Evolutionary conservation across 30 jellyfish, hydroid and myxozoan species (phyloP).

Genomic region (Hydra vulgaris): DNA sequence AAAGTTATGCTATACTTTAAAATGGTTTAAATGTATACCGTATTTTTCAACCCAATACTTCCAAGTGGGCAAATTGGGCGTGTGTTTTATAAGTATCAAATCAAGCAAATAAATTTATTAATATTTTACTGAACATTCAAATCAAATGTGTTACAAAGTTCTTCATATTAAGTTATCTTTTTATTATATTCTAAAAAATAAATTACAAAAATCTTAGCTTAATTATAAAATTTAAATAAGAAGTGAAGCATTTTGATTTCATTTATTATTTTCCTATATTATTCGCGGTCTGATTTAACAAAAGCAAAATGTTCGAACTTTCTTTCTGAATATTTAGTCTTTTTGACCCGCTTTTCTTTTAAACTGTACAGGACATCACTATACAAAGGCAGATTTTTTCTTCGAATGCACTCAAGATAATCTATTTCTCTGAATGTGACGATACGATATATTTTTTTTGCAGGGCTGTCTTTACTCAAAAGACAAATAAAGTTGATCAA

Average conservation of each 20-base stretch:
- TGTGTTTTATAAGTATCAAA: too few species aligned
- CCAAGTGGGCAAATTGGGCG: too few species aligned
- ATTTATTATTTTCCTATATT: neutral
- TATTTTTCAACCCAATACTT: too few species aligned
- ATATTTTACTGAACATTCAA: too few species aligned
- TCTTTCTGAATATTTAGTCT: neutral
- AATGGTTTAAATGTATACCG: too few species aligned
- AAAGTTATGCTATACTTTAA: too few species aligned
- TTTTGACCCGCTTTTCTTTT: neutral
- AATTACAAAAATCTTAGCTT: too few species aligned
- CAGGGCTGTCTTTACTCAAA: neutral
- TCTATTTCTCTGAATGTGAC: slow-evolving; percentile 14
- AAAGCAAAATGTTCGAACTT: neutral
- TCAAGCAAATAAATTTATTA: too few species aligned
- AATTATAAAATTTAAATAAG: too few species aligned
- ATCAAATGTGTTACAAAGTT: too few species aligned
- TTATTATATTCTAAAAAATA: too few species aligned
- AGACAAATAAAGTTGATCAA: neutral
- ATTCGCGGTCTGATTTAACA: neutral
- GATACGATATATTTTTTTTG: neutral
- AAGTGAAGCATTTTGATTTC: neutral
- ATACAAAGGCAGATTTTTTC: slow-evolving; percentile 7
- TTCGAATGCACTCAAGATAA: slow-evolving; percentile 11
- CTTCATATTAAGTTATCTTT: too few species aligned
- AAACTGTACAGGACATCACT: neutral